Evolutionary conservation across 1,140 invertebrate species (phyloP), one percentile per base, ranked within the genome.

Genomic region (Pissodes strobi): DNA sequence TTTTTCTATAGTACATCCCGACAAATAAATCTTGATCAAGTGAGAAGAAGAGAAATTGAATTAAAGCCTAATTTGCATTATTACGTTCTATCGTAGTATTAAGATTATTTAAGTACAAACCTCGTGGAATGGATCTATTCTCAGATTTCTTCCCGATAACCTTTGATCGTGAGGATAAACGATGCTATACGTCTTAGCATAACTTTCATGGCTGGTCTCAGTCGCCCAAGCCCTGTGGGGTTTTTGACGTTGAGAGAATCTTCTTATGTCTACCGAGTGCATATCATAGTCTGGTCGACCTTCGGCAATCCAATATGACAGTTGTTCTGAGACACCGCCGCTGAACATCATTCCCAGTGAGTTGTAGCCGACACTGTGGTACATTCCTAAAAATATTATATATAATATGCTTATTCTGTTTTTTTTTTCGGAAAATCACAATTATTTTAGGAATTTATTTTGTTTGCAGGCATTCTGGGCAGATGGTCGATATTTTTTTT

Each of bases 301-400:
- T 66, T 88, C 82, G 0, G 89, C 79, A 51, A 95, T 86, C 93
- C 93, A 95, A 38, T 87, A 83, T 0, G 93, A 92, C 62, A 92
- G 83, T 79, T 94, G 90, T 73, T 92, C 86, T 0, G 87, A 90
- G 68, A 90, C 92, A 1, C 93, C 93, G 2, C 90, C 91, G 23
- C 91, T 90, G 45, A 93, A 85, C 90, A 94, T 94, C 87, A 95
- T 93, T 2, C 93, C 93, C 0, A 90, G 86, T 19, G 91, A 94
- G 75, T 95, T 96, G 75, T 92, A 95, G 8, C 90, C 93, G 72
- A 89, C 92, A 39, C 87, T 90, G 74, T 95, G 90, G 75, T 87
- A 95, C 21, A 94, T 83, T 39, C 91, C 83, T 76, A 41, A 25
- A 69, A 53, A 15, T 61, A 43, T 43, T 13, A 6, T 15, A 5